phyloP scores from a whole-genome alignment of 2,113 vertebrate species.

The Gymnarchus niloticus region DNA sequence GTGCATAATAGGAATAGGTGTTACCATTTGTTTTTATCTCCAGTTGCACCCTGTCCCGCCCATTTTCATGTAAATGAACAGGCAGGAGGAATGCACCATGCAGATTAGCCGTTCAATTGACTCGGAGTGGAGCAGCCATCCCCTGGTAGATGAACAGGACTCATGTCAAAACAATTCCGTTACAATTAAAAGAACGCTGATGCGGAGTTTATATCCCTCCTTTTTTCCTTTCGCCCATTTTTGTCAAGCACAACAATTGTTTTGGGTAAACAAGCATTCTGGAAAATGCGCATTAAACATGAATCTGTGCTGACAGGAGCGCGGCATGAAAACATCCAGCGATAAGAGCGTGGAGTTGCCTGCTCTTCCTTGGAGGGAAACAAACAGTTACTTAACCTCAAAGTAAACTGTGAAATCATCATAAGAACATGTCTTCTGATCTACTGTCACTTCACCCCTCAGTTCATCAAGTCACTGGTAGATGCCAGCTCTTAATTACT shows the following conservation, averaged over 20 bases:
- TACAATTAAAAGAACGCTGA: conserved; percentile 15
- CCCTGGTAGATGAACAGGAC: conserved; percentile 8
- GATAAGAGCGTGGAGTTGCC: not conserved
- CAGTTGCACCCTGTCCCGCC: not conserved
- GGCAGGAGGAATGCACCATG: not conserved
- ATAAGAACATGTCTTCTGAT: not conserved
- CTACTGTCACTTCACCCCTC: not conserved
- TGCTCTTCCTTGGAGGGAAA: not conserved
- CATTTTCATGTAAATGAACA: conserved; percentile 12
- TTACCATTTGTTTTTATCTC: conserved; percentile 14
- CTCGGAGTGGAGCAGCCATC: conserved; percentile 10
- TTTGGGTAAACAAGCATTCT: conserved; percentile 19
- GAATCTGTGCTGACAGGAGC: not conserved
- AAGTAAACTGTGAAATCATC: not conserved
- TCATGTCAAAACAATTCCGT: conserved; percentile 14
- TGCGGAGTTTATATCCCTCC: not conserved
- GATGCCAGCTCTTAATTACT: conserved; percentile 6
- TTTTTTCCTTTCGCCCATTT: not conserved
- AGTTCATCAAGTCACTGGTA: conserved; percentile 16
- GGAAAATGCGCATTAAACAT: conserved; percentile 20
- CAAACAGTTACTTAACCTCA: conserved; percentile 10
- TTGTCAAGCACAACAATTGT: conserved; percentile 9
- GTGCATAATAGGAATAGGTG: conserved; percentile 16
- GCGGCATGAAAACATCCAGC: not conserved
- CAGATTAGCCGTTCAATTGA: conserved; percentile 20